A percentile compares a stretch with the other conserved stretches of the same genome.
Evolutionary conservation across 2,797 vertebrate species (phyloP).

Genomic region (Sardinella longiceps): DNA sequence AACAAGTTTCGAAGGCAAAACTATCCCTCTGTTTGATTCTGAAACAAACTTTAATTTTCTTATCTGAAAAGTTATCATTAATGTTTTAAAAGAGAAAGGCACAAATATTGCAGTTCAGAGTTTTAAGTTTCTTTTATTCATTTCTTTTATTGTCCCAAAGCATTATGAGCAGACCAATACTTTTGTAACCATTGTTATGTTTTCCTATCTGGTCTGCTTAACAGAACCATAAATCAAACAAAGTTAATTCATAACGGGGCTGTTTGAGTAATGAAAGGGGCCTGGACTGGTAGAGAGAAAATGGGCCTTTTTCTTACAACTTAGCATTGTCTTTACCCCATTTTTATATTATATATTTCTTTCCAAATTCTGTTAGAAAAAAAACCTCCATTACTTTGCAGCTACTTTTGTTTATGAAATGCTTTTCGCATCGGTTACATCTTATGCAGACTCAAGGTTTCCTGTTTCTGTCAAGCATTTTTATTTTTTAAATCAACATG

Average conservation of each 20-base stretch:
- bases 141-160: background rate
- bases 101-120: background rate
- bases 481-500: background rate
- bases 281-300: background rate
- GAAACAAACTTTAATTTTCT: background rate
- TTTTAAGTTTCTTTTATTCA: too few relatives aligned
- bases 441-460: background rate
- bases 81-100: background rate
- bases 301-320: background rate
- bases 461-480: background rate
- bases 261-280: background rate
- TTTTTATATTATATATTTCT: background rate
- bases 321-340: background rate
- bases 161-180: background rate
- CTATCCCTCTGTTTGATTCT: background rate
- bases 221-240: background rate
- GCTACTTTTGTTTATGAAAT: background rate
- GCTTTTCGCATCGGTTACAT: background rate
- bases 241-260: background rate
- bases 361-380: background rate
- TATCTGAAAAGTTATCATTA: background rate
- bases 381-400: background rate
- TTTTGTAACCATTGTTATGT: background rate
- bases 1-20: background rate
- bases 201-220: background rate